A percentile compares a stretch with the other conserved stretches of the same genome.
Evolutionary conservation across 2,113 vertebrate species (phyloP).

Genomic region (Megaleporinus macrocephalus): DNA sequence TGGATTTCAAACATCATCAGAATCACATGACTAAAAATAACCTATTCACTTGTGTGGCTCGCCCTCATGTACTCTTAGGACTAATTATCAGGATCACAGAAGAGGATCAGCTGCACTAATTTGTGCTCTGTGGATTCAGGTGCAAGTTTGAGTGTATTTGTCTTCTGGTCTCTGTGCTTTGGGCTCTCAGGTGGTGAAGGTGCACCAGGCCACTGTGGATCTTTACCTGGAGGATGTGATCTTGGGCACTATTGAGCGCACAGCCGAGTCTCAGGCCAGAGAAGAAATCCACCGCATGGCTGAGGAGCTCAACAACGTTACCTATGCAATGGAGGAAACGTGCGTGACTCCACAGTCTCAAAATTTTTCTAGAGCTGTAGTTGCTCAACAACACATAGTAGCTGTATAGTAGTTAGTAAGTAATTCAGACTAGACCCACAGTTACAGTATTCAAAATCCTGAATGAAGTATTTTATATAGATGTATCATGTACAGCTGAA

Average conservation of each 20-base stretch:
- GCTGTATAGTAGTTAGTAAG: not conserved
- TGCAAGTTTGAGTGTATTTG: not conserved
- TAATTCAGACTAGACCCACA: not conserved
- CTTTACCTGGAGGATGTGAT: slow-evolving; percentile 92
- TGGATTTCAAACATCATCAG: too few relatives aligned
- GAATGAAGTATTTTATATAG: too few relatives aligned
- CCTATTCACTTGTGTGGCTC: too few relatives aligned
- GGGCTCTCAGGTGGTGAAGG: slow-evolving; percentile 82
- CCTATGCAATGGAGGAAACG: slow-evolving; percentile 86
- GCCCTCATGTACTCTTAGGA: not conserved
- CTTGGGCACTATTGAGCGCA: slow-evolving; percentile 74
- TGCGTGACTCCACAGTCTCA: slow-evolving; percentile 58
- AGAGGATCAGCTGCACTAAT: not conserved
- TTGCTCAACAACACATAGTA: not conserved
- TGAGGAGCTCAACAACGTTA: slow-evolving; percentile 85
- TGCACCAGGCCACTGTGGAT: slow-evolving; percentile 89
- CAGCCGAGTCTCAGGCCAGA: slow-evolving; percentile 87
- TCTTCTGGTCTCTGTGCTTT: not conserved
- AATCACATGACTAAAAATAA: too few relatives aligned
- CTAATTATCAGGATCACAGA: not conserved
- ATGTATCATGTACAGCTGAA: too few relatives aligned
- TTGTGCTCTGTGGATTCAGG: not conserved
- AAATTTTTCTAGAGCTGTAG: not conserved
- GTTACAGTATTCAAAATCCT: too few relatives aligned
- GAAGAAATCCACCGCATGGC: slow-evolving; percentile 84